Base-by-base conservation (phyloP, 2,888 invertebrate species). In the Tromatobia lineatoria region DNA sequence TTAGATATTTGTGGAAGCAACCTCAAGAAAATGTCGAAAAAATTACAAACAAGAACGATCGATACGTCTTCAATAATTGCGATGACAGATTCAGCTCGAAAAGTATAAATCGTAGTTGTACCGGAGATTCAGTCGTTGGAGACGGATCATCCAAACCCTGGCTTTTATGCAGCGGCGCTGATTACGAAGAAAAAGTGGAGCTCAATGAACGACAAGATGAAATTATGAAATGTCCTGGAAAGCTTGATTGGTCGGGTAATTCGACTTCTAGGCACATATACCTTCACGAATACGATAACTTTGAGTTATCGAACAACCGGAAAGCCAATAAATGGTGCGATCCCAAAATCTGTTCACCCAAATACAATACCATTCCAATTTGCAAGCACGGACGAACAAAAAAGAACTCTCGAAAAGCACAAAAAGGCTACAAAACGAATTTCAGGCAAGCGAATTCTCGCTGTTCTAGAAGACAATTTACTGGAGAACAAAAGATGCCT, bases 201-300 rank as follows among this genome's bases (percentile, higher is more conserved):
- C 18, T 11, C 25, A 45, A 75, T 25, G 47, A 69, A 29, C 11
- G 7, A n/a, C n/a, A 69, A 13, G 42, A 54, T 2, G 25, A 70
- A 29, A 29, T 42, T 20, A n/a, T 64, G 10, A 69, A 45, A 52
- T 69, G 38, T 47, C 74, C 80, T 11, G 61, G 38, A n/a, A 84
- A 78, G 18, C 78, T 84, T 11, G 81, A 81, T 66, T 81, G 70
- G 2, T 71, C 81, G 10, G 50, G 70, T 13, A 79, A 85, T 67
- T 85, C 84, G 34, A 85, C 84, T 8, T 81, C 84, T 23, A 73
- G 84, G 38, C 75, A 85, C 71, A 85, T 81, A 42, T 71, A 78
- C 57, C 75, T 81, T 29, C 59, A 79, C 34, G 81, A 79, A 42
- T 79, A 75, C 29, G 52, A 25, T 18, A 54, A 23, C 20, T 34